Percentiles rank a stretch among this genome's conserved stretches.
These are phyloP conservation scores for Radopholus similis DNA, from an alignment of 1,140 invertebrate genomes.

Conservation along the genomic window DNA sequence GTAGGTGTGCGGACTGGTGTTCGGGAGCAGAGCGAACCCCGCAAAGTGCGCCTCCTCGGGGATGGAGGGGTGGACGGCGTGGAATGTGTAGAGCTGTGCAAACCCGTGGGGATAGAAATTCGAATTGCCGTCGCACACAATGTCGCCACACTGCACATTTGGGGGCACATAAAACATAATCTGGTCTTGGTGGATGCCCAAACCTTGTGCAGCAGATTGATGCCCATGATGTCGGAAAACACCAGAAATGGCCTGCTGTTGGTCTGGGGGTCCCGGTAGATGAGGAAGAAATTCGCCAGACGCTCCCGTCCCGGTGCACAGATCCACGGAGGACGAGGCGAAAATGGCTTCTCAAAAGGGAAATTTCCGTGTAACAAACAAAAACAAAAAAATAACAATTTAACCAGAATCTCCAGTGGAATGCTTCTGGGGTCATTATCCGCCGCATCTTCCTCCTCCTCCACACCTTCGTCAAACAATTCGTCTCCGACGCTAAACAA, in stretches of 20 bases:
- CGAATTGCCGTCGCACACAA: constrained; percentile 16
- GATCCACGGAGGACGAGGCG: not conserved
- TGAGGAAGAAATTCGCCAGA: constrained; percentile 11
- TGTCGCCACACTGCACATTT: constrained; percentile 1
- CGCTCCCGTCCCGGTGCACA: not conserved
- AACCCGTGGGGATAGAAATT: constrained; percentile 10
- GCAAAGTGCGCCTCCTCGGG: constrained; percentile 14
- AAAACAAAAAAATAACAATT: not conserved
- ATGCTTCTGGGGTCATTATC: not conserved
- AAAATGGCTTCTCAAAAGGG: not conserved
- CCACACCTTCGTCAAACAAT: not conserved
- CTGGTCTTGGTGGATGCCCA: no score
- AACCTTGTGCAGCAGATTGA: constrained; percentile 11
- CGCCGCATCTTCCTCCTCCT: not conserved
- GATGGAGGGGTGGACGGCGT: constrained; percentile 12
- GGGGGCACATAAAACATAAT: not conserved
- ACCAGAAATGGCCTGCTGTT: not conserved
- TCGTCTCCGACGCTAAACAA: not conserved
- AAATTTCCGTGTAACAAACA: not conserved
- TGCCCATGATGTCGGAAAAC: constrained; percentile 13
- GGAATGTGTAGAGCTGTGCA: constrained; percentile 10
- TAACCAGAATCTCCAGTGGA: constrained; percentile 7
- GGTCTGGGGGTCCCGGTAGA: not conserved
- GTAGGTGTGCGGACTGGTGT: not conserved
- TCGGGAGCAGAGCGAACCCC: constrained; percentile 9